Base-by-base conservation (phyloP, 2,113 vertebrate genomes). In the Vidua chalybeata region DNA sequence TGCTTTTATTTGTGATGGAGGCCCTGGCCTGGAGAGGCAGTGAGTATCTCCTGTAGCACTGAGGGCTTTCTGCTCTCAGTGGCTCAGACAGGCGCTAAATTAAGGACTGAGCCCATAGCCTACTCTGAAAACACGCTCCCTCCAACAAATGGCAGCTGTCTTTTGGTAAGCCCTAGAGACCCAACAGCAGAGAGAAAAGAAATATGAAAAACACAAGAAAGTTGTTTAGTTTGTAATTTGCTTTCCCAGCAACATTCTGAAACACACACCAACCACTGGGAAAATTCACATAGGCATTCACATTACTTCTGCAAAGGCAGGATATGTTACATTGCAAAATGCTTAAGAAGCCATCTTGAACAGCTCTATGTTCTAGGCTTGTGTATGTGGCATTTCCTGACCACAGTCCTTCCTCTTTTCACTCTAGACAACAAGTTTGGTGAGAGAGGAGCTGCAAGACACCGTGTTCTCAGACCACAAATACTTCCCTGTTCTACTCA, bases 401-500 rank as follows among this genome's bases (percentile, higher is more conserved):
- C 82, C 73, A 59, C 67, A 94, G 84, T 59, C 72, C 90, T 98
- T 98, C 98, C 97, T 93, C 97, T 97, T 97, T 96, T 93, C 33
- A 45, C 89, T 95, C 87, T 55, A 95, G 92, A 94, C 59, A 95
- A 89, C 91, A 80, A 71, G 79, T 37, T 69, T 84, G 83, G 87
- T 87, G 92, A 96, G 95, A 96, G 77, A 94, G 64, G 27, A 89
- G 91, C 88, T 93, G 30, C 90, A 89, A 91, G 83, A 86, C 82
- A 58, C n/a, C 9, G 61, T 85, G 86, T 77, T 93, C 39, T 83
- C 48, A 43, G 56, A 63, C 74, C 63, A 55, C 49, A 39, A 43
- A 90, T 62, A 96, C 97, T 97, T 97, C 96, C 92, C 71, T 81
- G 62, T 97, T 97, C 87, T 84, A 97, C 99, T 99, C 96, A 99